phyloP scores from a whole-genome alignment of 2,113 vertebrate species.

The Caloenas nicobarica region DNA sequence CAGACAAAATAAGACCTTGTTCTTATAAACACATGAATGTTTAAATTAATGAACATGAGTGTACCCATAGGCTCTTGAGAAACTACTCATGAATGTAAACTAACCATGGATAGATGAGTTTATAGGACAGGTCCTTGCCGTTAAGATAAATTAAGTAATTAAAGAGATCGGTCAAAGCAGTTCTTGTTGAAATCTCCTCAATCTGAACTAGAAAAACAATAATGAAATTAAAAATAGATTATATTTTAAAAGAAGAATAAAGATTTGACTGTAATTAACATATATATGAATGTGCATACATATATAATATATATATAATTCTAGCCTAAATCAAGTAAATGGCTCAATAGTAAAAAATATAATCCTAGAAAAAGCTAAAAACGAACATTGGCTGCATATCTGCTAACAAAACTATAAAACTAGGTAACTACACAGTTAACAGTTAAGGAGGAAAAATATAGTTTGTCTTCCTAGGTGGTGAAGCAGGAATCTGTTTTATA shows the following conservation, averaged over 20 bases:
- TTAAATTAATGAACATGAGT: background rate
- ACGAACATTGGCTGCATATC: background rate
- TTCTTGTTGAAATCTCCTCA: slow-evolving; percentile 6
- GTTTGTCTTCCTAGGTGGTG: slow-evolving; percentile 3
- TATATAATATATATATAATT: background rate
- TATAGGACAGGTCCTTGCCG: background rate
- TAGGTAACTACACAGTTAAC: background rate
- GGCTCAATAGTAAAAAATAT: background rate
- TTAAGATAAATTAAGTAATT: background rate
- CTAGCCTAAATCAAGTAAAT: background rate
- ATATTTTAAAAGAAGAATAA: background rate
- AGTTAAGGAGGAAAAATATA: background rate
- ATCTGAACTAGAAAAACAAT: background rate
- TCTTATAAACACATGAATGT: background rate
- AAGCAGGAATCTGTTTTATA: slow-evolving; percentile 28
- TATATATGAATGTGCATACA: background rate
- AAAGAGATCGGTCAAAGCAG: background rate
- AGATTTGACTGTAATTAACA: background rate
- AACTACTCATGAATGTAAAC: background rate
- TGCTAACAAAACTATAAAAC: background rate
- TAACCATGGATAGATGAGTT: background rate
- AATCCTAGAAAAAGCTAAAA: background rate
- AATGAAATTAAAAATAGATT: background rate
- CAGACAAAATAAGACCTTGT: background rate
- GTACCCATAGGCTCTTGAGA: background rate